Evolutionary conservation across 1,140 invertebrate species (phyloP), one percentile per base, ranked within the genome.

Genomic region (Drosophila pruinosa): DNA sequence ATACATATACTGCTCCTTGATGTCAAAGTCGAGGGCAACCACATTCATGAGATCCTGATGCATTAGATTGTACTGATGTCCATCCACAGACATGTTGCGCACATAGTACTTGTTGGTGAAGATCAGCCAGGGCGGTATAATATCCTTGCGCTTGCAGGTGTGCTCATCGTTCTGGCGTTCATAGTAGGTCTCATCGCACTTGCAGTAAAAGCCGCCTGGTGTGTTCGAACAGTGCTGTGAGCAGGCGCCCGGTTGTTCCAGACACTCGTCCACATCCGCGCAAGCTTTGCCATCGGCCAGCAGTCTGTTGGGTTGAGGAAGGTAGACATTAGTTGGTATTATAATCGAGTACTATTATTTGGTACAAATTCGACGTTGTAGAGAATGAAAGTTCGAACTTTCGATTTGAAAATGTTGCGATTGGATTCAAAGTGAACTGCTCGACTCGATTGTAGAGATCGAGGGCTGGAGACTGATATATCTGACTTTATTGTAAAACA

Each of bases 71-170:
- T 99, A 99, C 5, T 94, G 92, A 2, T 93, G 92, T 0, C 97
- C 98, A 91, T 99, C 98, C 0, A 95, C 94, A 0, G 97, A 97
- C 94, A 99, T 96, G 77, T 99, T 99, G 53, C 98, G 93, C 1
- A 99, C 95, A 89, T 99, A 99, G 90, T 99, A 99, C 85, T 99
- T 98, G 86, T 99, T 99, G 4, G 97, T 98, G 86, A 99, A 99
- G 39, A 99, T 94, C 10, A 99, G 91, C 97, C 97, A 99, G 0
- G 99, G 98, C 2, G 94, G 95, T 28, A 93, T 93, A 17, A 90
- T 92, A 72, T 98, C 97, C 69, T 95, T 95, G 43, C 97, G 93
- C 91, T 99, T 99, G 90, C 98, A 99, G 0, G 96, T 97, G 28
- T 96, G 95, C 76, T 97, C 96, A 88, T 99, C 97, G 1, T 93